Evolutionary conservation across 2,888 invertebrate species (phyloP), one percentile per base, ranked within the genome.

Genomic region (Tenthredo amoena): DNA sequence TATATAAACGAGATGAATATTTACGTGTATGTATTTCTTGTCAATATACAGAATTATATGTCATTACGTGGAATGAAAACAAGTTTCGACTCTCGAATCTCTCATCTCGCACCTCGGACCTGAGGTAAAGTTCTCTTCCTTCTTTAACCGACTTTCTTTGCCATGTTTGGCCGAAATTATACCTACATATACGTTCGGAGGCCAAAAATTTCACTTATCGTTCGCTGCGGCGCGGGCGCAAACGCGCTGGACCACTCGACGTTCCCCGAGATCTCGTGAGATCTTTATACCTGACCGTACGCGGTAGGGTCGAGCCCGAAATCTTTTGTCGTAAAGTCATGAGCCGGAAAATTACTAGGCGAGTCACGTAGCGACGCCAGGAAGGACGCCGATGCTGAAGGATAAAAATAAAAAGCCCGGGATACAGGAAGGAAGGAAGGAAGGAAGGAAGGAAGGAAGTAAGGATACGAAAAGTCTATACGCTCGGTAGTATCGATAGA

Each of bases 311-410:
- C 74, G 40, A 43, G 74, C 21, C 74, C 43, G 21, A 77, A 77
- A 50, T 77, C 81, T 62, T 81, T 62, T 68, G 68, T 65, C 83
- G 68, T 71, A 65, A 71, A 68, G 71, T 83, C 83, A 83, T 83
- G 68, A 83, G 34, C 47, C 71, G 83, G 68, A 71, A 83, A 83
- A 83, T 83, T 83, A 83, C 83, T 21, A 68, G 71, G 21, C 83
- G 18, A 47, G 47, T 9, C 68, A 68, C 83, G 83, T 83, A 81
- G 15, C 40, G 21, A 62, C 37, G 58, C 79, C 34, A 37, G 21
- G 62, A 40, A 58, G 79, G 58, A 40, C 58, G 58, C n/a, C 37
- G 62, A 15, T 21, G 31, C 40, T 40, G 15, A 81, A 37, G 37
- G 40, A 58, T 37, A 55, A 79, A 55, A 79, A 62, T 26, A 50